A percentile compares a stretch with the other conserved stretches of the same genome.
Evolutionary conservation across 1,140 invertebrate species (phyloP).

Genomic region (Brachionus asplanchnoidis): DNA sequence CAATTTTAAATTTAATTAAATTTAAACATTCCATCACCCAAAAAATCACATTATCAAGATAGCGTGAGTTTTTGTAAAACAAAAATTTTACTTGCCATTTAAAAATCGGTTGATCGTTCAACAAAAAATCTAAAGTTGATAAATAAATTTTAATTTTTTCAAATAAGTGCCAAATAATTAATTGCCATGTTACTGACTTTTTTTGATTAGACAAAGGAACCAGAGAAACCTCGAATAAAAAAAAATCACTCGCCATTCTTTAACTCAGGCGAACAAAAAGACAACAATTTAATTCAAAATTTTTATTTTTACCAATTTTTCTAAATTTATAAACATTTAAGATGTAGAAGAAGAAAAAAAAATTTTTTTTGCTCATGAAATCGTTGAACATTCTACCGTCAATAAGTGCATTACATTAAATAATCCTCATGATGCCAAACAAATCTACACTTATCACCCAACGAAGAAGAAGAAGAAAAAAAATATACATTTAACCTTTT

Average conservation of each 20-base stretch:
- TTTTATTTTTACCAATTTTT: constrained; percentile 11
- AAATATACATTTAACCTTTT: constrained; percentile 9
- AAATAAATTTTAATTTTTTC: not conserved
- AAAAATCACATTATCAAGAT: too few species aligned
- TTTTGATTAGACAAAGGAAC: too few species aligned
- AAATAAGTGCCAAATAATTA: not conserved
- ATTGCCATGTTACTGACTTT: constrained; percentile 16
- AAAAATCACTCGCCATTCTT: not conserved
- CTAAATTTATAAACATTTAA: not conserved
- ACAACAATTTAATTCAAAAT: not conserved
- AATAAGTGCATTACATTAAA: not conserved
- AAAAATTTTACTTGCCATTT: not conserved
- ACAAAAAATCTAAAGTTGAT: not conserved
- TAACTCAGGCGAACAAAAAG: not conserved
- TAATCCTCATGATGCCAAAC: constrained; percentile 14
- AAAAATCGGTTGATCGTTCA: not conserved
- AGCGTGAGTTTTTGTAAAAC: too few species aligned
- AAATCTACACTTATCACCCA: not conserved
- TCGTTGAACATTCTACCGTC: not conserved
- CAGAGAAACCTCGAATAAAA: not conserved
- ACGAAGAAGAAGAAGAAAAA: not conserved
- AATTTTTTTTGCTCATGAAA: not conserved
- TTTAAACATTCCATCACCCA: too few species aligned
- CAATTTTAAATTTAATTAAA: too few species aligned
- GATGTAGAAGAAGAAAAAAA: not conserved